Base-by-base conservation (phyloP, 2,888 invertebrate genomes). In the Torymus tubicola region DNA sequence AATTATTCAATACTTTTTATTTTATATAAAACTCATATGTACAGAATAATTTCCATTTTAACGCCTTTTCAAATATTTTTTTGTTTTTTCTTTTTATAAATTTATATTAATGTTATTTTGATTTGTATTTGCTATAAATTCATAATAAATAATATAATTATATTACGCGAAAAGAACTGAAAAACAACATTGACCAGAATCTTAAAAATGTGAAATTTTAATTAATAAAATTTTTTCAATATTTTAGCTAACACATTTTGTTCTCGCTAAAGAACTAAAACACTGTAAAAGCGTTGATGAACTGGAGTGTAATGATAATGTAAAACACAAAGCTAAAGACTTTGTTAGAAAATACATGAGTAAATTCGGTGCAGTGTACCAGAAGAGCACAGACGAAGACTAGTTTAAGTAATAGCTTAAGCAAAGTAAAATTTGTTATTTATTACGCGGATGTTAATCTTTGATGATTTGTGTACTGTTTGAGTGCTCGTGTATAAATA, bases 301-400 rank as follows among this genome's bases (percentile, higher is more conserved):
- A 86, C 91, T 98, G 70, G 94, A 96, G 72, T 96, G 96, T 86
- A 97, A 96, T 57, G 97, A 97, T 85, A 96, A 96, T 79, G 98
- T 99, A 10, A 97, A 97, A 86, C 95, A 96, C 85, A 99, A 99
- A 91, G 97, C 98, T 21, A 96, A 96, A 90, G 98, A 97, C 91
- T 99, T 97, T 91, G 97, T 99, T 77, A 95, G 94, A 88, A 98
- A 98, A 89, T 99, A 99, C 91, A 99, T 99, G 99, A 94, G 95
- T 31, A 98, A 98, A 91, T 98, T 97, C 91, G 98, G 97, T 0
- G 93, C 95, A 1, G 93, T 95, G 52, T 97, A 97, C 91, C 93
- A 93, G 83, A 92, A 95, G 84, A 93, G 94, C 58, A 93, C 93
- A 12, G 95, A 95, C 85, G 95, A 95, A 85, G 91, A 91, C 87